phyloP scores from a whole-genome alignment of 2,888 invertebrate species.

The Machimus atricapillus region DNA sequence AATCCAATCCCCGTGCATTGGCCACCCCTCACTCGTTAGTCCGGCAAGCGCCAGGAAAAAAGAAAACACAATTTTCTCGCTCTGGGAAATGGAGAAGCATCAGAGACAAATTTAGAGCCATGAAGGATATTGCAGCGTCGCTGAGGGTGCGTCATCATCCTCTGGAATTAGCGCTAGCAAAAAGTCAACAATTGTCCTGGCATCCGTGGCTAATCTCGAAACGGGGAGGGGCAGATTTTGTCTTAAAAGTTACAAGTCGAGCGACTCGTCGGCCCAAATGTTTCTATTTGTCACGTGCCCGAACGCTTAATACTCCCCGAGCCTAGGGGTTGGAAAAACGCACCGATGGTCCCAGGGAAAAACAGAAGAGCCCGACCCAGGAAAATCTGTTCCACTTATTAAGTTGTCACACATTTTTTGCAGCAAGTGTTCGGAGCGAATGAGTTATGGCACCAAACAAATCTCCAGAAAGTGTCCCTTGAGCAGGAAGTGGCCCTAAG shows the following conservation, averaged over 20 bases:
- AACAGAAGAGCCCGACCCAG: conserved; percentile 13
- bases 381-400: conserved; percentile 52
- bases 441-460: conserved; percentile 50
- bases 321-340: not conserved
- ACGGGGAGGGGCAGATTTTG: not conserved
- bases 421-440: conserved; percentile 51
- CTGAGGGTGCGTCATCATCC: not conserved
- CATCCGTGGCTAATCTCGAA: not conserved
- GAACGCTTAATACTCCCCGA: conserved; percentile 19
- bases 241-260: conserved; percentile 15
- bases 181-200: conserved; percentile 12
- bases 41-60: not conserved
- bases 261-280: conserved; percentile 40
- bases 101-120: not conserved
- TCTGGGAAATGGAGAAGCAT: not conserved
- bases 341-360: not conserved
- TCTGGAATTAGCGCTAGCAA: conserved; percentile 8
- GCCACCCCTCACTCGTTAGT: not conserved
- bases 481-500: conserved; percentile 19
- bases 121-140: not conserved
- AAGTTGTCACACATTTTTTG: conserved; percentile 52
- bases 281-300: conserved; percentile 48
- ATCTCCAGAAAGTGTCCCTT: conserved; percentile 37
- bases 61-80: not conserved
- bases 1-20: not conserved